Evolutionary conservation across 2,888 invertebrate species (phyloP), one percentile per base, ranked within the genome.

Genomic region (Acanthosepion esculentum): DNA sequence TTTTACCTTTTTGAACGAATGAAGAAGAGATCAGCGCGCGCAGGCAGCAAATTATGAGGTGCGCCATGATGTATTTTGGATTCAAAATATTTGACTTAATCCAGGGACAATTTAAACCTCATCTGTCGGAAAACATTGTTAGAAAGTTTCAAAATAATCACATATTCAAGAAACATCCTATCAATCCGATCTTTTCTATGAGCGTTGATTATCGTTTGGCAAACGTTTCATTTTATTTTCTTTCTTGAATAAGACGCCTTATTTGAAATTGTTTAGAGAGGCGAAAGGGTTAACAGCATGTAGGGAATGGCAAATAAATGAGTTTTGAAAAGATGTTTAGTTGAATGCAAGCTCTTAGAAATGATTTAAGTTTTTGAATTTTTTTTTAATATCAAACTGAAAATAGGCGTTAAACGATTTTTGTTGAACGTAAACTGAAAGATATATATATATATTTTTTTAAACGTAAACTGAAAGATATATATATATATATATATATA

Each of bases 401-500:
- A 33, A 78, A 23, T 33, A 33, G 20, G 20, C 59, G 0, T 4
- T 0, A 78, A 78, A 78, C 4, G 15, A n/a, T 78, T 78, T 78
- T 15, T 10, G 12, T 78, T 33, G 33, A 78, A 78, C n/a, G n/a
- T 78, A 12, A 41, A 78, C n/a, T 12, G 78, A 33, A 33, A 33
- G 33, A 78, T n/a, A n/a, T 78, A 78, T 29, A 78, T 29, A 78
- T 10, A n/a, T 29, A 78, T 29, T n/a, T n/a, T n/a, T n/a, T n/a
- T n/a, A n/a, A n/a, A n/a, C n/a, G n/a, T n/a, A n/a, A n/a, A n/a
- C n/a, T n/a, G n/a, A n/a, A n/a, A n/a, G n/a, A 78, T 29, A 29
- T 78, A 78, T 78, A 78, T 78, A 78, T 78, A 78, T 78, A 78
- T 78, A 78, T n/a, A n/a, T 78, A n/a, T 78, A n/a, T 78, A 78